Base-by-base conservation (phyloP, 1,140 invertebrate genomes). In the Acromyrmex charruanus region DNA sequence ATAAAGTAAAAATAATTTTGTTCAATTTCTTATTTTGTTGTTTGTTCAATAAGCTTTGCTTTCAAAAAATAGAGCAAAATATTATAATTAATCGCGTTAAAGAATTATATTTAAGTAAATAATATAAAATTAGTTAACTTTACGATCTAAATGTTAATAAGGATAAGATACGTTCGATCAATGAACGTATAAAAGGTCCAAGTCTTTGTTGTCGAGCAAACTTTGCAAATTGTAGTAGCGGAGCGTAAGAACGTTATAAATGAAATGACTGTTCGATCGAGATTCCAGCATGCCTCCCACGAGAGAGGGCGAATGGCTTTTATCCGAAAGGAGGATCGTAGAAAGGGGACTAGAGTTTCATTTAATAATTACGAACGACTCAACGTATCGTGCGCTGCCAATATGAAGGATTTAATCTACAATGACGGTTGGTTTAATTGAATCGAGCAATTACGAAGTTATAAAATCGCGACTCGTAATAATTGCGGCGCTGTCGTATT, bases 391-490 rank as follows among this genome's bases (percentile, higher is more conserved):
- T 18, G 55, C 69, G 55, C 44, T 55, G 55, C 39, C 80, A 58
- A 84, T 84, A 74, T 55, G 69, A 51, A 44, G 69, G 55, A 84
- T 84, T 84, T 84, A 84, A 75, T 84, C 69, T 84, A 75, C 79
- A 81, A 59, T 75, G 69, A 84, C 69, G 69, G 39, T 63, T 49
- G 80, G 69, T 84, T 84, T 84, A 84, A 84, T 84, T 84, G 80
- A 84, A 84, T 84, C n/a, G 68, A 84, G 80, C 55, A 84, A 84
- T 84, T 74, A 84, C 68, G 28, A 61, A 74, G 80, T 84, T 84
- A 84, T 63, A 84, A 74, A 84, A 84, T 84, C 80, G 74, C 69
- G 80, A 61, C 25, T 84, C 69, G 55, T 74, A 61, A 84, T 84
- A 75, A 84, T 74, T 51, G 80, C 53, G 55, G 80, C 53, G 55